A percentile compares a stretch with the other conserved stretches of the same genome.
These are phyloP conservation scores for Asbolus verrucosus DNA, from an alignment of 1,140 invertebrate species.

Conservation along the genomic window DNA sequence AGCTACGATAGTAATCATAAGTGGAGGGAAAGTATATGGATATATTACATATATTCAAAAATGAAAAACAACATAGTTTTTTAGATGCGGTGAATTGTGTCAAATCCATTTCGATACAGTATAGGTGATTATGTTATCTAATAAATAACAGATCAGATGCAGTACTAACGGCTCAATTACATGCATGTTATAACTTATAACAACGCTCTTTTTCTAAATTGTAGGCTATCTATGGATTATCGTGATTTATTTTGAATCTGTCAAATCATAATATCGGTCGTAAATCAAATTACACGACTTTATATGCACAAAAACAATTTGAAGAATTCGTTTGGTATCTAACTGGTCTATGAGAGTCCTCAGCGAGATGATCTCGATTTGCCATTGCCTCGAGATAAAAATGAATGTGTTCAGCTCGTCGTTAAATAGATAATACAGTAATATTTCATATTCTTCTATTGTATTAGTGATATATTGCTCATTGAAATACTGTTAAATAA, in stretches of 20 bases:
- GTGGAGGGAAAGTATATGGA: too few species aligned
- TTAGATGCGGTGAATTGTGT: not conserved
- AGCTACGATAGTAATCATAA: too few species aligned
- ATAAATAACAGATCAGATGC: slow-evolving; percentile 14
- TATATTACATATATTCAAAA: too few species aligned
- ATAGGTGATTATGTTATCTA: slow-evolving; percentile 8
- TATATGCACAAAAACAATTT: slow-evolving; percentile 22
- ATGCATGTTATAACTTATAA: slow-evolving; percentile 20
- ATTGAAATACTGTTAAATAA: slow-evolving; percentile 31
- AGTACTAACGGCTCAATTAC: slow-evolving; percentile 18
- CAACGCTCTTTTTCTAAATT: slow-evolving; percentile 13
- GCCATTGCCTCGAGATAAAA: slow-evolving; percentile 19
- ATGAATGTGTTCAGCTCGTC: slow-evolving; percentile 21
- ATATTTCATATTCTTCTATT: slow-evolving; percentile 33
- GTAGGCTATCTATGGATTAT: slow-evolving; percentile 9
- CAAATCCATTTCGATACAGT: not conserved
- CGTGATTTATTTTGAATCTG: slow-evolving; percentile 16
- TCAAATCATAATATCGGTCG: slow-evolving; percentile 7
- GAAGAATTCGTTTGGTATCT: slow-evolving; percentile 6
- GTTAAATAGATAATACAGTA: slow-evolving; percentile 21
- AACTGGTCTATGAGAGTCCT: not conserved
- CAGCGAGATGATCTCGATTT: slow-evolving; percentile 3
- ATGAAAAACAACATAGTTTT: too few species aligned
- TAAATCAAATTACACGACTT: slow-evolving; percentile 21
- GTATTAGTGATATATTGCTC: slow-evolving; percentile 36